Base-by-base conservation (phyloP, 2,113 vertebrate species). In the Zosterops pallidus region DNA sequence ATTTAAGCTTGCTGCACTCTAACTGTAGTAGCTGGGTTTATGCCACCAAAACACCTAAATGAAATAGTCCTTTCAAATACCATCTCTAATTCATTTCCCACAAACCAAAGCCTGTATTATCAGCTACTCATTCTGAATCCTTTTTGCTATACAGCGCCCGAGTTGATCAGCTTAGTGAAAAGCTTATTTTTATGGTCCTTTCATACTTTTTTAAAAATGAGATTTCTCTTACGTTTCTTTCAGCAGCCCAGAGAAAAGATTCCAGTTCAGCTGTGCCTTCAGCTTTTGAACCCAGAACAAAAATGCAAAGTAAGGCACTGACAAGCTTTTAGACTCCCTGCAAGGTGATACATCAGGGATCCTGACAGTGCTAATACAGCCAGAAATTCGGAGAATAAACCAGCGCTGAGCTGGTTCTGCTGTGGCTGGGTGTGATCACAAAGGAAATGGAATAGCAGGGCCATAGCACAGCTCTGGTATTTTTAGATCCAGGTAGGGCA, bases 1-100 rank as follows among this genome's bases (percentile, higher is more conserved):
- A 98, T 97, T 98, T 97, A 95, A 97, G 95, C 97, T 96, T 93
- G 89, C 95, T 95, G 86, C 94, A 94, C 29, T 94, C 86, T 72
- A 95, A 84, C 86, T 92, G 57, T 49, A 77, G 92, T 5, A 25
- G 94, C 95, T 97, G 91, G 56, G 93, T 94, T 88, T 74, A 55
- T 80, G 90, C 91, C 90, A 94, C 72, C 53, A 91, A 97, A 97
- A 97, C 89, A 94, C 89, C 94, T 97, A 90, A 97, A 97, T 96
- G 95, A 97, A 97, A 89, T 26, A 95, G 52, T 87, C 92, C 79
- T 78, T 95, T 93, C 94, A 29, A 75, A 78, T 39, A 49, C 67
- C 23, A 4, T 24, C 86, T 44, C 93, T 94, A 91, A 97, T 97
- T 97, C 95, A 96, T 92, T 96, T 97, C 92, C 96, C 95, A 90